Conservation (phyloP, 2,797 vertebrate genomes). For the Paguma larvata region DNA sequence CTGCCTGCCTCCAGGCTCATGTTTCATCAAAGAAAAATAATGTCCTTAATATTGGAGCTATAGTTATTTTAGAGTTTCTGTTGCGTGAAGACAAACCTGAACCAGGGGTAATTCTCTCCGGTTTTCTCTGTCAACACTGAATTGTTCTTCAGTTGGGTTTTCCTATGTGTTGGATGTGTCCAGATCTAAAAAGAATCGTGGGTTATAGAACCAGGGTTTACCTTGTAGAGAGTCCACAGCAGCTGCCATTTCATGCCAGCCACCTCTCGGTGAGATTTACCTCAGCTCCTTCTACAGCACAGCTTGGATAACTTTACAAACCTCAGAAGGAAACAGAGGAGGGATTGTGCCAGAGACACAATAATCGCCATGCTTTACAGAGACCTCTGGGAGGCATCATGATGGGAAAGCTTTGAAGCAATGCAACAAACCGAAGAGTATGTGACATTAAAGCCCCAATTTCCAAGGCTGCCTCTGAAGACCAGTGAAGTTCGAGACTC, state of each 20-base stretch:
- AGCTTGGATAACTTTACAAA: background rate
- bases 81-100: background rate
- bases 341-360: background rate
- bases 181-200: background rate
- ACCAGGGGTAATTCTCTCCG: background rate
- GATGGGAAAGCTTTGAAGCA: conserved; percentile 4
- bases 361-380: background rate
- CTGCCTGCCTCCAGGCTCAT: background rate
- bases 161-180: background rate
- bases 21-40: background rate
- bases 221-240: too few relatives aligned
- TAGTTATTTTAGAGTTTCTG: background rate
- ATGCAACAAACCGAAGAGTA: background rate
- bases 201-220: background rate
- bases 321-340: conserved; percentile 18
- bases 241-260: background rate
- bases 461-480: conserved; percentile 5
- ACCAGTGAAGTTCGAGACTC: background rate
- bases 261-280: background rate
- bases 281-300: background rate
- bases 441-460: background rate
- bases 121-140: background rate
- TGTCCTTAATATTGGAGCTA: background rate
- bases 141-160: background rate
- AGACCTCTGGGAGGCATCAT: background rate